phyloP scores from a whole-genome alignment of 2,888 invertebrate genomes.

The Elegia similella region DNA sequence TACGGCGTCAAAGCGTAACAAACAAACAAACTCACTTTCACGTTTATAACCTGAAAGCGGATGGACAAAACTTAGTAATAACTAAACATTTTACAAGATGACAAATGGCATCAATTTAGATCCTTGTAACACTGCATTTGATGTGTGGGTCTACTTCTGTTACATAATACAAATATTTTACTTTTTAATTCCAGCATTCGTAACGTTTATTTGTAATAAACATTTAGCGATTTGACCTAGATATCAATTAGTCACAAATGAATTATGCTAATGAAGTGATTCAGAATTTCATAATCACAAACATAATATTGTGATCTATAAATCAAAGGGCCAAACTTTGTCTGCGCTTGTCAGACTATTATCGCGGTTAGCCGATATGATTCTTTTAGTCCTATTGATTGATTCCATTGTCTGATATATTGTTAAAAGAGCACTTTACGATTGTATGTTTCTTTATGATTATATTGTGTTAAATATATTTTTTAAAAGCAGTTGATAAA shows the following conservation, averaged over 20 bases:
- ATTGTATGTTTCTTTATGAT: too few relatives aligned
- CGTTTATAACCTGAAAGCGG: too few relatives aligned
- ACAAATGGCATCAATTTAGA: too few relatives aligned
- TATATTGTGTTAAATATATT: too few relatives aligned
- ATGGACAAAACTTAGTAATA: too few relatives aligned
- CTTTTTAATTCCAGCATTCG: not conserved
- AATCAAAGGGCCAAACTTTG: constrained; percentile 21
- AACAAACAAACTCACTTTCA: too few relatives aligned
- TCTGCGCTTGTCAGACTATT: constrained; percentile 13
- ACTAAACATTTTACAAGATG: too few relatives aligned
- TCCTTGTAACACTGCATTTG: too few relatives aligned
- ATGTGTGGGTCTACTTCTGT: not conserved
- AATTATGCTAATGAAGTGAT: constrained; percentile 12
- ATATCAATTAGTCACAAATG: constrained; percentile 6
- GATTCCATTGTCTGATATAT: too few relatives aligned
- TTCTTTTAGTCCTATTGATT: not conserved
- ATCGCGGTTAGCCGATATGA: not conserved
- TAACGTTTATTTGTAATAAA: not conserved
- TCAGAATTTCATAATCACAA: constrained; percentile 2
- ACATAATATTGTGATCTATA: constrained; percentile 17
- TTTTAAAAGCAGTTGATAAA: too few relatives aligned
- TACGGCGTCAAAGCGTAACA: too few relatives aligned
- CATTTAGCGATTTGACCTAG: constrained; percentile 15
- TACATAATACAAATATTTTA: not conserved
- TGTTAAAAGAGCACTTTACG: too few relatives aligned